Percentiles rank a stretch among this genome's conserved stretches.
Evolutionary conservation across 2,888 invertebrate species (phyloP).

Genomic region (Netelia inedita): DNA sequence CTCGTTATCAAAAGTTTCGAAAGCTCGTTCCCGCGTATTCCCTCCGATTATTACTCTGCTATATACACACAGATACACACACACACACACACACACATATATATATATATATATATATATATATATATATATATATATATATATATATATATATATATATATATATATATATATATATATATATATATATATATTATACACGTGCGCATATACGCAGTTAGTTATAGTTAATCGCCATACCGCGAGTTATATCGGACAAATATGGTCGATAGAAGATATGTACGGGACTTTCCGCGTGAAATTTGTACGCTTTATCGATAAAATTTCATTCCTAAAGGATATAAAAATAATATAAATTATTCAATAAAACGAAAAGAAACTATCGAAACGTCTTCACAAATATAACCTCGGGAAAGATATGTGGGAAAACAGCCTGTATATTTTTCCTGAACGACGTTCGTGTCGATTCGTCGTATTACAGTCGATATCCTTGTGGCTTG

Average conservation of each 20-base stretch:
- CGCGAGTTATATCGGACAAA: conserved; percentile 32
- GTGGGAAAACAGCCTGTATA: conserved; percentile 4
- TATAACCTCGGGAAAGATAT: too few species aligned
- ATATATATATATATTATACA: background rate
- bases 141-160: background rate
- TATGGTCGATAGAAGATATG: background rate
- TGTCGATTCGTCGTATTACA: conserved; percentile 60
- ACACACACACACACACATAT: too few species aligned
- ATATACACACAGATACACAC: background rate
- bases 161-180: background rate
- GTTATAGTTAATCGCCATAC: conserved; percentile 26
- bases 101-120: background rate
- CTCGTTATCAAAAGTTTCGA: conserved; percentile 58
- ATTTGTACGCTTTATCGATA: too few species aligned
- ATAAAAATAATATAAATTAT: background rate
- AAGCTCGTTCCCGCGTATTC: background rate
- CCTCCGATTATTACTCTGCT: too few species aligned
- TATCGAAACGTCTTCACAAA: background rate
- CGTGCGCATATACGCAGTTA: background rate
- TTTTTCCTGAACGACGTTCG: conserved; percentile 45
- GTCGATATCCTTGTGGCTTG: conserved; percentile 37
- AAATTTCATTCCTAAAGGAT: background rate
- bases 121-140: background rate
- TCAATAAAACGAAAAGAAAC: background rate
- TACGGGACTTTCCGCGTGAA: background rate